Conservation (phyloP, 1,140 invertebrate genomes). For the Macrobrachium nipponense region DNA sequence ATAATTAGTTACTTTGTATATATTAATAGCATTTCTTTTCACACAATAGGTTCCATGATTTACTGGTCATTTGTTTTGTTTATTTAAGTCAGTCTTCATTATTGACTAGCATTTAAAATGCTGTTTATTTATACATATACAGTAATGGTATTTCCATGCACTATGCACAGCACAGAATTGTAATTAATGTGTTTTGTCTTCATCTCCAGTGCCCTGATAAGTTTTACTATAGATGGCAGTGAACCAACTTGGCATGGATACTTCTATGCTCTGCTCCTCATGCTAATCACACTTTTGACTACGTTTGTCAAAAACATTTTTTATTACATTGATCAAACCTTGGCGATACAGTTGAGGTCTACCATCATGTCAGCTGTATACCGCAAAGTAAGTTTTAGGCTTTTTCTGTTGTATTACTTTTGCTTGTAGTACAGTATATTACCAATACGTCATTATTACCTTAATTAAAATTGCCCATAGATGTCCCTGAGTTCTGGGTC, state of each 20-base stretch:
- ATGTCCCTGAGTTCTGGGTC: neutral
- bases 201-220: slow-evolving; percentile 4
- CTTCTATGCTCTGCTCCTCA: slow-evolving; percentile 73
- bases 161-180: neutral
- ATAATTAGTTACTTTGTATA: too few species aligned
- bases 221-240: slow-evolving; percentile 54
- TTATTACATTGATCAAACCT: slow-evolving; percentile 88
- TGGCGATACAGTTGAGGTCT: slow-evolving; percentile 90
- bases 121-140: neutral
- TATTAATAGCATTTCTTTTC: too few species aligned
- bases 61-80: too few species aligned
- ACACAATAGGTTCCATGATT: too few species aligned
- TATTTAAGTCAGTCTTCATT: too few species aligned
- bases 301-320: slow-evolving; percentile 90
- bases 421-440: neutral
- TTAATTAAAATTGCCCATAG: neutral
- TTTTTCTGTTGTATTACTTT: neutral
- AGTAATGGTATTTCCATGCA: neutral
- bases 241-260: slow-evolving; percentile 73
- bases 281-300: slow-evolving; percentile 85
- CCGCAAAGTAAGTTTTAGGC: slow-evolving; percentile 77
- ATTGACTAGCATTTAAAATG: too few species aligned
- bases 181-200: neutral
- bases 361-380: slow-evolving; percentile 93
- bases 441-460: neutral